phyloP scores from a whole-genome alignment of 2,797 vertebrate species.

The Enteromius anoplus region DNA sequence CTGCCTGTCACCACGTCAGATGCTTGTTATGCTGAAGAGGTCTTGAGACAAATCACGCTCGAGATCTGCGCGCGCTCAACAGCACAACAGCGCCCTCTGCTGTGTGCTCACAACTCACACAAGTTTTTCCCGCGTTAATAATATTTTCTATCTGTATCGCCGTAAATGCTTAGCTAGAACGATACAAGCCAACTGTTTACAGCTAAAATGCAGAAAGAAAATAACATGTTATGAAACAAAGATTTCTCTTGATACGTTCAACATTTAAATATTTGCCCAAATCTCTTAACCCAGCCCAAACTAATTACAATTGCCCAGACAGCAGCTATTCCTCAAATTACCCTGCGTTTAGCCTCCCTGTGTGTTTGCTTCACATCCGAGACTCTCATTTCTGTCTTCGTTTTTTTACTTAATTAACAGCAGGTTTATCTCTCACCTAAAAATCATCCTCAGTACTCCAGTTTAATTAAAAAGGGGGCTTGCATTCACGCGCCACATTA shows the following conservation, averaged over 20 bases:
- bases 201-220: not conserved
- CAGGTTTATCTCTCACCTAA: conserved; percentile 61
- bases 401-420: conserved; percentile 58
- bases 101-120: conserved; percentile 33
- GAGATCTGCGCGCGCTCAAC: not conserved
- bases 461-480: conserved; percentile 60
- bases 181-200: not conserved
- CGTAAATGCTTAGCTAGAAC: not conserved
- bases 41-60: not conserved
- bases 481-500: conserved; percentile 59
- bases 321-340: conserved; percentile 44
- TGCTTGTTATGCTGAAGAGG: not conserved
- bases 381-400: conserved; percentile 45
- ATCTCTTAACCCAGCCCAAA: conserved; percentile 48
- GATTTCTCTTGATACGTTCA: conserved; percentile 13
- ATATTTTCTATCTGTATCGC: not conserved
- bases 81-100: conserved; percentile 56
- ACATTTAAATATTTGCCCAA: conserved; percentile 45
- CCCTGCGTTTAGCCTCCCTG: conserved; percentile 41
- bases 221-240: not conserved
- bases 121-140: not conserved
- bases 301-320: conserved; percentile 30
- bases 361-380: conserved; percentile 41
- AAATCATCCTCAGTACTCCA: conserved; percentile 57
- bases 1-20: conserved; percentile 7